Percentiles rank a stretch among this genome's conserved stretches.
Conservation (phyloP, 2,888 invertebrate species). For the Drosophila greeni region DNA sequence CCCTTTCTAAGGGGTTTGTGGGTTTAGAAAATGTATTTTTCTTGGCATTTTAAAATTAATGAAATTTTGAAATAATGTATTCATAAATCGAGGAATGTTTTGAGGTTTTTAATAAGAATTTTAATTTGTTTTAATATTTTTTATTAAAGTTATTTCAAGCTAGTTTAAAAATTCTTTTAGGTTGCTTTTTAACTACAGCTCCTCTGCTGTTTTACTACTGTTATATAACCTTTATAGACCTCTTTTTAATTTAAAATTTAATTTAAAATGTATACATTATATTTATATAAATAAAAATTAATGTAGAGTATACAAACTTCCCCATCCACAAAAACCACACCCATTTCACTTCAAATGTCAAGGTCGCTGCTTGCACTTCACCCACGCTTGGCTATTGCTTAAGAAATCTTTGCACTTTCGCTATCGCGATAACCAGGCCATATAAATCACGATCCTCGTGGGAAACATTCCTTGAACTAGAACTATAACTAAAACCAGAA, state of each 20-base stretch:
- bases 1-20: neutral
- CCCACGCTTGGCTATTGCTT: neutral
- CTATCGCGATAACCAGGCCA: conserved; percentile 30
- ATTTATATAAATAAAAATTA: neutral
- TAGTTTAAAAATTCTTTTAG: no score
- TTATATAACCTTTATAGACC: neutral
- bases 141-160: no score
- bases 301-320: conserved; percentile 17
- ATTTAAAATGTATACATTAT: neutral
- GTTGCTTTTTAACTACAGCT: no score
- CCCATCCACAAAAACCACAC: rapidly evolving
- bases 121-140: no score
- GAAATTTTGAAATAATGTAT: neutral
- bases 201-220: no score
- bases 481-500: neutral
- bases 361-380: conserved; percentile 46
- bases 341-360: conserved; percentile 51
- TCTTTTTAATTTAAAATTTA: no score
- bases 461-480: conserved; percentile 7
- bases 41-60: neutral
- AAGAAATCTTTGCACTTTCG: conserved; percentile 33
- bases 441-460: conserved; percentile 34
- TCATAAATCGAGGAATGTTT: neutral
- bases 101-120: no score
- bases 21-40: neutral